Evolutionary conservation across 2,797 vertebrate species (phyloP).

Genomic region (Trichosurus vulpecula): DNA sequence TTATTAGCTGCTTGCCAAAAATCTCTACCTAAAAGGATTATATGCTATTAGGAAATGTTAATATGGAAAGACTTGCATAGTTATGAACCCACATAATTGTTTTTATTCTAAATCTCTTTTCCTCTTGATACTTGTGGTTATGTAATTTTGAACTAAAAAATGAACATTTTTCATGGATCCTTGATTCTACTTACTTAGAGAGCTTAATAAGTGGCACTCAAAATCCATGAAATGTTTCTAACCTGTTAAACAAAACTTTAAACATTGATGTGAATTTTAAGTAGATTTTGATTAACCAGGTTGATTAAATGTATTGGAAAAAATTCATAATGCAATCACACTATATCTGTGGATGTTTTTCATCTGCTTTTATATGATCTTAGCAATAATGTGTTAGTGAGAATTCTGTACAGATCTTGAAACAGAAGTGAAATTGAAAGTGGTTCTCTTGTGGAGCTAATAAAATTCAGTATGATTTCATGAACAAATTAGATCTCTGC

Average conservation of each 20-base stretch:
- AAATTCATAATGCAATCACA: conserved; percentile 9
- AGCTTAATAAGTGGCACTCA: background rate
- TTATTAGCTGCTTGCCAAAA: conserved; percentile 34
- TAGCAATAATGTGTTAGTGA: background rate
- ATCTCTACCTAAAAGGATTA: conserved; percentile 37
- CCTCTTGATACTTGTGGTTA: conserved; percentile 40
- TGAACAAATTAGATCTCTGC: background rate
- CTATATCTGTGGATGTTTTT: background rate
- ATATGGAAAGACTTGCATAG: conserved; percentile 43
- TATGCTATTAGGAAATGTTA: conserved; percentile 27
- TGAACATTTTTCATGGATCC: conserved; percentile 30
- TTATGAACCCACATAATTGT: conserved; percentile 8
- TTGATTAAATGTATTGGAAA: background rate
- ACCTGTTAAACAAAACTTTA: background rate
- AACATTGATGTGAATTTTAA: conserved; percentile 39
- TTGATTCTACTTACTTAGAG: background rate
- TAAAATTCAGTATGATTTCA: background rate
- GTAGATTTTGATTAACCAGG: conserved; percentile 19
- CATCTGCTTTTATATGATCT: background rate
- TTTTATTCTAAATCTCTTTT: conserved; percentile 58
- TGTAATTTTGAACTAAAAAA: conserved; percentile 18
- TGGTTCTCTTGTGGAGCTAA: background rate
- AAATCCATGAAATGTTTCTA: conserved; percentile 2
- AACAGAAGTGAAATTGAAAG: conserved; percentile 24
- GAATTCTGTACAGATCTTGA: background rate